Evolutionary conservation across 2,797 vertebrate genomes (phyloP).

Genomic region (Oophaga sylvatica): DNA sequence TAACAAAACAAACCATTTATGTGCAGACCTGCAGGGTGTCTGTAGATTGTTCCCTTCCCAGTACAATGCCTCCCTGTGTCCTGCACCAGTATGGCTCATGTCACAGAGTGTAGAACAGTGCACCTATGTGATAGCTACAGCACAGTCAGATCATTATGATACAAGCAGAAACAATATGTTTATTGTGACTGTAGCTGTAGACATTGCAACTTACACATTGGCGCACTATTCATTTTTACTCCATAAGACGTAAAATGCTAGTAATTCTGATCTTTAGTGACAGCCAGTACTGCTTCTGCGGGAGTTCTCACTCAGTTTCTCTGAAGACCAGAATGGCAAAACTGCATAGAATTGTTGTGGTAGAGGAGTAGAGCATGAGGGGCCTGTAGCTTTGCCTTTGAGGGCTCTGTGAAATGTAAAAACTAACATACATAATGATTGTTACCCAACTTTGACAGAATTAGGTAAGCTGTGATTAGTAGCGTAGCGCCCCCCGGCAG

Average conservation of each 20-base stretch:
- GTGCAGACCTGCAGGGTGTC: slow-evolving; percentile 28
- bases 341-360: not conserved
- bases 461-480: not conserved
- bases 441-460: not conserved
- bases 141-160: slow-evolving; percentile 2
- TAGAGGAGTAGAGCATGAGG: not conserved
- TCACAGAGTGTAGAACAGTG: slow-evolving; percentile 23
- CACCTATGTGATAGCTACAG: not conserved
- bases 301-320: not conserved
- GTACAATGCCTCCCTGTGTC: slow-evolving; percentile 41
- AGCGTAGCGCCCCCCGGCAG: too few relatives aligned
- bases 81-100: not conserved
- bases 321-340: not conserved
- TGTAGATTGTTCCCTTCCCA: slow-evolving; percentile 17
- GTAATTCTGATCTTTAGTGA: not conserved
- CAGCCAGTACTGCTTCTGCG: not conserved
- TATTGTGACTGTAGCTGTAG: slow-evolving; percentile 1
- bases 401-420: not conserved
- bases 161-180: not conserved
- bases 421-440: too few relatives aligned
- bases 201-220: not conserved
- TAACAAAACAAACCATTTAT: slow-evolving; percentile 25
- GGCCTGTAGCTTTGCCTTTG: not conserved
- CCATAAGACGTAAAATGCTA: not conserved
- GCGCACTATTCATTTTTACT: not conserved